phyloP scores from a whole-genome alignment of 2,888 invertebrate genomes.

The Agrochola lota region DNA sequence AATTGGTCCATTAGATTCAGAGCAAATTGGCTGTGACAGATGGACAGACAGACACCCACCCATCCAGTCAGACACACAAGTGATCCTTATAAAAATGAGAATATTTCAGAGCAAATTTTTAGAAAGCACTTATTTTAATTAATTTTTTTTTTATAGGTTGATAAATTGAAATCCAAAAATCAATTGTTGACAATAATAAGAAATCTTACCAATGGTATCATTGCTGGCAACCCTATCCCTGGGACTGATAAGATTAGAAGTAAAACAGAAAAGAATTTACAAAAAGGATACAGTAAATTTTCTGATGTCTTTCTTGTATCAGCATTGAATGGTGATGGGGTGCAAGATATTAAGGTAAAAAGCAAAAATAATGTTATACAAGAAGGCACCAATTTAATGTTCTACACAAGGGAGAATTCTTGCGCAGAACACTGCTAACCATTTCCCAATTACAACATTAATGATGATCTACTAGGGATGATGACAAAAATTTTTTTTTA shows the following conservation, averaged over 20 bases:
- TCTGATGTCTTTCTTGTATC: conserved; percentile 98
- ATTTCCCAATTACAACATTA: not conserved
- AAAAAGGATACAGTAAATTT: conserved; percentile 91
- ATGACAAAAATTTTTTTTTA: too few relatives aligned
- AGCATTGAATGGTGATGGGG: conserved; percentile 94
- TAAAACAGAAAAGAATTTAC: conserved; percentile 67
- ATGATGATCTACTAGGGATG: too few relatives aligned
- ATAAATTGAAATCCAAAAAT: conserved; percentile 92
- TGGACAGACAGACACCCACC: too few relatives aligned
- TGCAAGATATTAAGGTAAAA: conserved; percentile 92
- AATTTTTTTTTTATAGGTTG: conserved; percentile 89
- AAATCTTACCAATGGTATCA: conserved; percentile 92
- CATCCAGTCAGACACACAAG: too few relatives aligned
- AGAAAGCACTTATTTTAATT: not conserved
- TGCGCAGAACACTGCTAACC: not conserved
- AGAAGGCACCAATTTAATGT: not conserved
- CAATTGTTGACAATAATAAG: conserved; percentile 93
- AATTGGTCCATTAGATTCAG: too few relatives aligned
- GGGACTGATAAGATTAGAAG: conserved; percentile 71
- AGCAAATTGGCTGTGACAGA: too few relatives aligned
- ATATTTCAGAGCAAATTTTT: not conserved
- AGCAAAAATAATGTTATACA: not conserved
- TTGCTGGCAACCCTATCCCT: conserved; percentile 84
- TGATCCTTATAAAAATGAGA: too few relatives aligned
- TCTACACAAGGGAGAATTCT: not conserved